Evolutionary conservation across 2,113 vertebrate species (phyloP).

Genomic region (Oreocharis arfaki): DNA sequence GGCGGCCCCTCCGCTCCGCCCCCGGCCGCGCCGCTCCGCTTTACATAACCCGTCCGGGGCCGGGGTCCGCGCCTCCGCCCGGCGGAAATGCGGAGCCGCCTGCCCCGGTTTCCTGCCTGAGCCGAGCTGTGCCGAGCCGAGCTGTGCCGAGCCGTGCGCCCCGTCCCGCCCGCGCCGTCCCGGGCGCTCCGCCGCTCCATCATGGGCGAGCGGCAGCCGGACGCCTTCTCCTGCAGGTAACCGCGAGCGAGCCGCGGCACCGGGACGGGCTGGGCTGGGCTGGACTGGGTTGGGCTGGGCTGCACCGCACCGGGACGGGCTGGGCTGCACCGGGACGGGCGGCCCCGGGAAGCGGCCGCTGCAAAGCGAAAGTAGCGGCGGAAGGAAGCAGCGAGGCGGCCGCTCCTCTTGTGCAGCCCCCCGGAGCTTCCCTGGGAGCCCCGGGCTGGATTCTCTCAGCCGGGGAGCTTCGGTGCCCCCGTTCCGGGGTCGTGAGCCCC

Average conservation of each 20-base stretch:
- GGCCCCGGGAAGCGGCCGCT: background rate
- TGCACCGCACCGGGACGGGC: background rate
- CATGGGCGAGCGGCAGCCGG: slow-evolving; percentile 37
- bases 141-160: background rate
- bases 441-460: too few species aligned
- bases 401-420: background rate
- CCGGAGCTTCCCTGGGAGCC: background rate
- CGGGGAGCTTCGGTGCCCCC: rapidly evolving
- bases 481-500: rapidly evolving
- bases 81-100: slow-evolving; percentile 41
- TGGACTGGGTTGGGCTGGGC: background rate
- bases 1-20: background rate
- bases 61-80: slow-evolving; percentile 14
- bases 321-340: background rate
- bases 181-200: background rate
- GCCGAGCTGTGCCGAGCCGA: background rate
- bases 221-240: slow-evolving; percentile 46
- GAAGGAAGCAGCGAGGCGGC: background rate
- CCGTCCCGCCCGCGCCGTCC: background rate
- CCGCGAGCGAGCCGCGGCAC: background rate
- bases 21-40: background rate
- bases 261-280: background rate
- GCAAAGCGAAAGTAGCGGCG: slow-evolving; percentile 1
- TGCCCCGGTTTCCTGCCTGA: slow-evolving; percentile 35
- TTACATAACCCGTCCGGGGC: slow-evolving; percentile 38